Conservation (phyloP, 2,888 invertebrate genomes). For the Teleiodes luculella region DNA sequence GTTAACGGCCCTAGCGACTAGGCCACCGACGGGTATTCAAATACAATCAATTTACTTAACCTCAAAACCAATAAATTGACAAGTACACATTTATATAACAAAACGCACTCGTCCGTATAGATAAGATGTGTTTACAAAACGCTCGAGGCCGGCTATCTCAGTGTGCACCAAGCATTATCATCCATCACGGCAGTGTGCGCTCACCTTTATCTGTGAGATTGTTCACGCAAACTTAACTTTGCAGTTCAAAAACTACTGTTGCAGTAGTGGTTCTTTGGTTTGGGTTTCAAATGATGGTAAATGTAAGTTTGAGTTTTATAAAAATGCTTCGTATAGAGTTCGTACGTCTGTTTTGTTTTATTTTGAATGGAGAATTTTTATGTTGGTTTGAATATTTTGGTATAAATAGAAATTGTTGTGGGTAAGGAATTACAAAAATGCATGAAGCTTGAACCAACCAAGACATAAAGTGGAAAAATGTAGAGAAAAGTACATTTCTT, state of each 20-base stretch:
- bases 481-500: no score
- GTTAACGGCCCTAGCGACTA: no score
- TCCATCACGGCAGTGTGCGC: slow-evolving; percentile 23
- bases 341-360: not conserved
- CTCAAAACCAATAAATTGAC: not conserved
- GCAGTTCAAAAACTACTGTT: not conserved
- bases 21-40: no score
- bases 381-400: no score
- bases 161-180: slow-evolving; percentile 21
- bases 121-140: slow-evolving; percentile 32
- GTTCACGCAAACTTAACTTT: not conserved
- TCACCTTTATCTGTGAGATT: slow-evolving; percentile 18
- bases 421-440: no score
- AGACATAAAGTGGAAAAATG: no score
- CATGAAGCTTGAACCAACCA: no score
- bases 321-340: not conserved
- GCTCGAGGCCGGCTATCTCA: slow-evolving; percentile 23
- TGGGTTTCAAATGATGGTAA: not conserved
- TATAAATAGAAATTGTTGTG: no score
- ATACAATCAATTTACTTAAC: no score
- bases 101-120: slow-evolving; percentile 24
- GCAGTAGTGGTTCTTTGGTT: not conserved
- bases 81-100: slow-evolving; percentile 12
- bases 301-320: slow-evolving; percentile 1
- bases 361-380: no score